These are phyloP conservation scores for Myotis pilosus DNA, from an alignment of 2,797 vertebrate genomes.

Conservation along the genomic window DNA sequence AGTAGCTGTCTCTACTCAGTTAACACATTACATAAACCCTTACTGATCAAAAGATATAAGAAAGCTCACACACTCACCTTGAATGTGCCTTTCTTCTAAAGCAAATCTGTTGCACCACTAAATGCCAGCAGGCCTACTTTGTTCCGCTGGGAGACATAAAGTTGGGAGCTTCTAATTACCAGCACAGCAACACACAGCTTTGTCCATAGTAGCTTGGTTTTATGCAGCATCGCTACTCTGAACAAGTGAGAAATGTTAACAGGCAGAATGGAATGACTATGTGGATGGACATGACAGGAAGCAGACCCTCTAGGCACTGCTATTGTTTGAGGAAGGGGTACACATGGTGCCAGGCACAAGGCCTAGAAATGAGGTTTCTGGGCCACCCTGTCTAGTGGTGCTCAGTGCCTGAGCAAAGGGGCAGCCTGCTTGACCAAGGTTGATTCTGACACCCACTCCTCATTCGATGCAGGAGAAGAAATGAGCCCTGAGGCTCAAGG, in stretches of 20 bases:
- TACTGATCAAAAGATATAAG: not conserved
- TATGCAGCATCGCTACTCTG: not conserved
- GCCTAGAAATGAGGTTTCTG: not conserved
- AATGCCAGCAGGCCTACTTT: not conserved
- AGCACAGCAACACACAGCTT: not conserved
- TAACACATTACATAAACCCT: not conserved
- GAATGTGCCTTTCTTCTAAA: not conserved
- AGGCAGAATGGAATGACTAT: conserved; percentile 1
- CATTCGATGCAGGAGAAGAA: not conserved
- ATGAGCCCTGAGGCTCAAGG: not conserved
- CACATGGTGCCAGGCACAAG: not conserved
- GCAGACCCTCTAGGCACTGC: not conserved
- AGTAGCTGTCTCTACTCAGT: not conserved
- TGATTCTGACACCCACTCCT: not conserved
- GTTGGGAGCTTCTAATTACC: conserved; percentile 21
- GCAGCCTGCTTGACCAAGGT: not conserved
- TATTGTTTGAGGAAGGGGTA: not conserved
- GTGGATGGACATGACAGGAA: not conserved
- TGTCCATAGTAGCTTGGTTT: conserved; percentile 13
- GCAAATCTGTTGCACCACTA: not conserved
- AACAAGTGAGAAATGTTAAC: not conserved
- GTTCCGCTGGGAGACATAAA: not conserved
- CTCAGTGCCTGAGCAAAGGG: not conserved
- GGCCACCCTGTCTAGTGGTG: too few relatives aligned
- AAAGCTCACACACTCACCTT: not conserved